These are phyloP conservation scores for Crypturellus undulatus DNA, from an alignment of 2,113 vertebrate species.

Conservation along the genomic window DNA sequence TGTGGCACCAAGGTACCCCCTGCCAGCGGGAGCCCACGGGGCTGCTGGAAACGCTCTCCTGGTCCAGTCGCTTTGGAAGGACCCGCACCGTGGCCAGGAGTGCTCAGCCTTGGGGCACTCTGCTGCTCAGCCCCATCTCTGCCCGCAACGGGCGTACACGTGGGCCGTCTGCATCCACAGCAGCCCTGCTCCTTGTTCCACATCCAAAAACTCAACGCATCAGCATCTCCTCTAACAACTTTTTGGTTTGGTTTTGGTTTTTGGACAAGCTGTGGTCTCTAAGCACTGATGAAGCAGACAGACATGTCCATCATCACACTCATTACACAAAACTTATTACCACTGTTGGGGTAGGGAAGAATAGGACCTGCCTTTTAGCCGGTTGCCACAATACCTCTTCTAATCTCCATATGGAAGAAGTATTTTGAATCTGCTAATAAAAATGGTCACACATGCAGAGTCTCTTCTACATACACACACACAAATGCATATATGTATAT, in stretches of 20 bases:
- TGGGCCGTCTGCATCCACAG: not conserved
- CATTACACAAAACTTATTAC: not conserved
- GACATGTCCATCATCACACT: not conserved
- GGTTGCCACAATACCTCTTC: not conserved
- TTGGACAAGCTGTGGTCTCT: not conserved
- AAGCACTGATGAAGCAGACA: not conserved
- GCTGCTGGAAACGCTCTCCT: not conserved
- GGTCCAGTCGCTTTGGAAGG: not conserved
- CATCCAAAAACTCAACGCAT: not conserved
- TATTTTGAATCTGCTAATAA: not conserved
- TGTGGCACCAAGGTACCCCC: not conserved
- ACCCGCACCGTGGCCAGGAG: too few relatives aligned
- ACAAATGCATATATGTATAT: not conserved
- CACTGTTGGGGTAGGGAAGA: not conserved
- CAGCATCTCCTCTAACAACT: not conserved
- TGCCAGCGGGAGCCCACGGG: too few relatives aligned
- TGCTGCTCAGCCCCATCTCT: not conserved
- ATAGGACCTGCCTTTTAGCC: not conserved
- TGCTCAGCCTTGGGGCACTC: not conserved
- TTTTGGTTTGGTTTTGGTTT: not conserved
- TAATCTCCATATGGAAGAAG: not conserved
- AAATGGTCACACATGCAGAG: not conserved
- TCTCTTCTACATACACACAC: not conserved
- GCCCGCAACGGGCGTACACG: accelerated
- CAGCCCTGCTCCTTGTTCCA: not conserved